These are phyloP conservation scores for Chelmon rostratus DNA, from an alignment of 2,797 vertebrate species.

Conservation along the genomic window DNA sequence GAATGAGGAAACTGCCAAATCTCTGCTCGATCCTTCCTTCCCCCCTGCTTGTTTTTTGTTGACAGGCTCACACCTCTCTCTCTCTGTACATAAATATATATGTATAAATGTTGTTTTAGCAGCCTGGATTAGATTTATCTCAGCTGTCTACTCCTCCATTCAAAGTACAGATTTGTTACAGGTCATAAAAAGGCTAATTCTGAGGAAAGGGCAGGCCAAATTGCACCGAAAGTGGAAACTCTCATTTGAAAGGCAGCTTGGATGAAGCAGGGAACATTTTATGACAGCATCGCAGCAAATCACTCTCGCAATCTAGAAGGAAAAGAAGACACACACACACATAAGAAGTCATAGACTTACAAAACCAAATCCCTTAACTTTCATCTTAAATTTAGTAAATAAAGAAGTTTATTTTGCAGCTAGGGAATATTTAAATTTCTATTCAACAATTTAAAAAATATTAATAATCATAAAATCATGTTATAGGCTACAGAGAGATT, in stretches of 20 bases:
- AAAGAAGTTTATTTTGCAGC: background rate
- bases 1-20: constrained; percentile 51
- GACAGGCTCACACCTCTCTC: constrained; percentile 10
- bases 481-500: background rate
- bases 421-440: background rate
- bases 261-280: constrained; percentile 33
- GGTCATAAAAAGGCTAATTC: constrained; percentile 34
- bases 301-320: constrained; percentile 40
- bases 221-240: constrained; percentile 17
- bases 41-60: constrained; percentile 23
- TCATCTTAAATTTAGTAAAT: background rate
- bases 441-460: background rate
- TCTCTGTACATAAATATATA: background rate
- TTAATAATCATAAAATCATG: background rate
- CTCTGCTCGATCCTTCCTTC: constrained; percentile 37
- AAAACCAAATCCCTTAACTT: background rate
- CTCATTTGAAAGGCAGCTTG: constrained; percentile 36
- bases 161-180: constrained; percentile 37
- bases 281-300: constrained; percentile 25
- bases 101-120: constrained; percentile 5
- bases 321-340: constrained; percentile 31
- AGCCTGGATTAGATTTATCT: constrained; percentile 34
- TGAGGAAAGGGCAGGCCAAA: constrained; percentile 12
- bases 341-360: background rate
- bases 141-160: constrained; percentile 33